Base-by-base conservation (phyloP, 2,888 invertebrate species). In the Drosophila austrosaltans region DNA sequence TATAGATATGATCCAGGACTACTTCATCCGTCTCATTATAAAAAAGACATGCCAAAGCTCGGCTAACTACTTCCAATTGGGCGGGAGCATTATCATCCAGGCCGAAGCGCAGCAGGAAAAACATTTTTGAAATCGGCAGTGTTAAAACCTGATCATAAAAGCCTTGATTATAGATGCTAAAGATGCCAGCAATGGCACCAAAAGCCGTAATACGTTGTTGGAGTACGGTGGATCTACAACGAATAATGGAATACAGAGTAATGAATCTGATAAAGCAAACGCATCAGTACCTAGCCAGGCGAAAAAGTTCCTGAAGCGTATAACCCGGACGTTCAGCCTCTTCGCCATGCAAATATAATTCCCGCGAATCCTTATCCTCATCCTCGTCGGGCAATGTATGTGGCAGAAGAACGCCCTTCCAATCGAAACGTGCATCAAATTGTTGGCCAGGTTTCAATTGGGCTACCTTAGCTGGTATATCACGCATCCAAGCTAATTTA, bases 251-350 rank as follows among this genome's bases (percentile, higher is more conserved):
- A 12, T 1, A 22, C 25, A 22, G 1, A 6, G 1, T 4, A 39
- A 3, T 1, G 5, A 12, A 6, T 0, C 6, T 7, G 4, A 12
- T 4, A 7, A 12, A 2, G 0, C 0, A 0, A 20, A 6, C 0
- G 3, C 0, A 1, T 2, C 30, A 22, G 8, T 81, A 93, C 87
- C 95, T 93, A 39, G 96, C 95, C 1, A 98, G 92, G 74, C 96
- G 95, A 82, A 98, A 95, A 0, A 98, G 92, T 92, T 99, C 99
- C 78, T 96, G 96, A 10, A 99, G 91, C 0, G 97, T 95, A 91
- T 98, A 99, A 0, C 98, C 98, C 2, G 98, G 97, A 72, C 97
- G 94, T 72, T 96, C 96, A 6, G 98, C 96, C 91, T 99, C 98
- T 77, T 97, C 96, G 0, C 98, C 98, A 92, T 99, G 99, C 91